Conservation (phyloP, 2,797 vertebrate genomes). For the Vultur gryphus region DNA sequence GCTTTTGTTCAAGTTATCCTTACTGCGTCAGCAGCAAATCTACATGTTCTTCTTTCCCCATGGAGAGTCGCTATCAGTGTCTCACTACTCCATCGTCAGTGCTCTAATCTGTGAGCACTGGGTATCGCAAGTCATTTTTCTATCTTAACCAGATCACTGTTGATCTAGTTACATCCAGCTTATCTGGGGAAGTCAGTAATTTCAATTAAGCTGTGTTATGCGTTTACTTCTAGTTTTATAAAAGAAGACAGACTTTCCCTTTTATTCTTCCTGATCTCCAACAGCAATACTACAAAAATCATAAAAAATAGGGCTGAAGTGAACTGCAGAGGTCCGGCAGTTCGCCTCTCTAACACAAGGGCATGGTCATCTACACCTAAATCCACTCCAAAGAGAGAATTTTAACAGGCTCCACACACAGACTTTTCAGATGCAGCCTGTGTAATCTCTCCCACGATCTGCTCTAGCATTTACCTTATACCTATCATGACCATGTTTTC, state of each 20-base stretch:
- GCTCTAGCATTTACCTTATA: background rate
- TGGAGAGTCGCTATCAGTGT: accelerated
- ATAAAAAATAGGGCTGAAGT: background rate
- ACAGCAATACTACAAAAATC: background rate
- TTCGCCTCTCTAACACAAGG: background rate
- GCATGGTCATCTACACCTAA: background rate
- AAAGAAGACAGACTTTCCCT: background rate
- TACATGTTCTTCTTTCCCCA: background rate
- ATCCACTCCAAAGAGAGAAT: background rate
- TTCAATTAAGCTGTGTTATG: background rate
- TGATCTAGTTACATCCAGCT: background rate
- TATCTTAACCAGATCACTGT: background rate
- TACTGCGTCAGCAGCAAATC: background rate
- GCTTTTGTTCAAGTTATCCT: background rate
- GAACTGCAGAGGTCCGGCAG: background rate
- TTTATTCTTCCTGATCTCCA: background rate
- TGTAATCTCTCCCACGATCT: background rate
- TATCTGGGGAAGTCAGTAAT: slow-evolving; percentile 21
- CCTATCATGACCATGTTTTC: background rate
- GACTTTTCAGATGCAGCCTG: background rate
- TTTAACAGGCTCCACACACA: background rate
- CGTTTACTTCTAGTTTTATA: background rate
- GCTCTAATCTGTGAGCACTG: background rate
- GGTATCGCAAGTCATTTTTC: background rate
- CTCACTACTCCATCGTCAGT: background rate